Evolutionary conservation across 2,888 invertebrate genomes (phyloP).

Genomic region (Saturnia pavonia): DNA sequence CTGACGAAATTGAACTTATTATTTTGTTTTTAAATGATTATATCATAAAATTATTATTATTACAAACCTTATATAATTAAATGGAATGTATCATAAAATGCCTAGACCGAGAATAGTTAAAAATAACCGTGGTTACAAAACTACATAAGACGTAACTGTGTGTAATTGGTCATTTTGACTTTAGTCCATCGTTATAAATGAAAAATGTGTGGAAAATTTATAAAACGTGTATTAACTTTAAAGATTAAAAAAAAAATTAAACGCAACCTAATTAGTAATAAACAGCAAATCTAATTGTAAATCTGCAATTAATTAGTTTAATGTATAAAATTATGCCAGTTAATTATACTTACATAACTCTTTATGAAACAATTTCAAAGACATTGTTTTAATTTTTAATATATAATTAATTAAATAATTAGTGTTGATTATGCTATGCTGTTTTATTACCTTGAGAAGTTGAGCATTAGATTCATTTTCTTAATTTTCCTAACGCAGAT

Average conservation of each 20-base stretch:
- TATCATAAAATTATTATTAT: background rate
- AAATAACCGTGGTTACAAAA: constrained; percentile 5
- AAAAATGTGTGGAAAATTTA: constrained; percentile 18
- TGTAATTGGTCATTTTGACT: constrained; percentile 18
- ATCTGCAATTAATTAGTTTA: constrained; percentile 3
- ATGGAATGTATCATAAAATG: background rate
- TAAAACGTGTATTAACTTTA: constrained; percentile 19
- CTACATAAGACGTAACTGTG: constrained; percentile 17
- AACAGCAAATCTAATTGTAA: constrained; percentile 6
- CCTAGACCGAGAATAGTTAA: background rate
- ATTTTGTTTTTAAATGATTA: constrained; percentile 4
- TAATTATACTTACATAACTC: constrained; percentile 9
- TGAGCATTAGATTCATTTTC: background rate
- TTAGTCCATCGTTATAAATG: constrained; percentile 4
- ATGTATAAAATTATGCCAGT: constrained; percentile 1
- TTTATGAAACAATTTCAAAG: background rate
- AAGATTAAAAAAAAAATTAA: constrained; percentile 5
- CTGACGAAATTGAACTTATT: constrained; percentile 1
- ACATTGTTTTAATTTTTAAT: background rate
- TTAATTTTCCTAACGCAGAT: background rate
- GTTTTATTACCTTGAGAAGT: background rate
- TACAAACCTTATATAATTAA: constrained; percentile 11
- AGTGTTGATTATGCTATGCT: background rate
- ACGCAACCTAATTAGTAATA: constrained; percentile 9
- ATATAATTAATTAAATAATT: constrained; percentile 1